These are phyloP conservation scores for Cololabis saira DNA, from an alignment of 2,113 vertebrate genomes.

Conservation along the genomic window DNA sequence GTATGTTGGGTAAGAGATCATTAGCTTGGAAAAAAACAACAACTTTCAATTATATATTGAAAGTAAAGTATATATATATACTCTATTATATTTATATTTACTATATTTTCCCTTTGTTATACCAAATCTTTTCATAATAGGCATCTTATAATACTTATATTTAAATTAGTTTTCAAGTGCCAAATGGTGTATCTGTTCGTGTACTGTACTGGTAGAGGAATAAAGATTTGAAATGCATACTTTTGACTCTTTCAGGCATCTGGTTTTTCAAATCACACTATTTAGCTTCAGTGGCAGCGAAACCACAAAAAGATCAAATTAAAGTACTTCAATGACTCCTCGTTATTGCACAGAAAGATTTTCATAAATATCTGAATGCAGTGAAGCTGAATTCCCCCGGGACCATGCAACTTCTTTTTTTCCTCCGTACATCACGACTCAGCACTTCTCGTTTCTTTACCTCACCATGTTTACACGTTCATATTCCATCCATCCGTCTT, in stretches of 20 bases:
- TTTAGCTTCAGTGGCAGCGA: slow-evolving; percentile 39
- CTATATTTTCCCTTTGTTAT: too few relatives aligned
- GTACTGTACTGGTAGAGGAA: not conserved
- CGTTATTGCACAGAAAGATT: slow-evolving; percentile 12
- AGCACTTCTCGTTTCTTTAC: too few relatives aligned
- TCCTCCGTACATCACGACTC: too few relatives aligned
- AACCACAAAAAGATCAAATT: slow-evolving; percentile 46
- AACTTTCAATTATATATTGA: slow-evolving; percentile 51
- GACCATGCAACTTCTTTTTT: not conserved
- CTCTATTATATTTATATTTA: too few relatives aligned
- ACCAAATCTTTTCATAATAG: too few relatives aligned
- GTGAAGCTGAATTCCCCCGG: slow-evolving; percentile 11
- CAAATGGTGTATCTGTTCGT: slow-evolving; percentile 6
- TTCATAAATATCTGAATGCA: slow-evolving; percentile 27
- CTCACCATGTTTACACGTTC: too few relatives aligned
- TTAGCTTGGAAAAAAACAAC: slow-evolving; percentile 40
- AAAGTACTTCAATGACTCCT: slow-evolving; percentile 33
- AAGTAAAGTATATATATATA: too few relatives aligned
- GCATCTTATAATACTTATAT: not conserved
- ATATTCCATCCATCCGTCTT: too few relatives aligned
- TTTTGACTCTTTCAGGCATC: slow-evolving; percentile 25
- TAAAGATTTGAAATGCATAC: slow-evolving; percentile 21
- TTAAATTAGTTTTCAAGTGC: slow-evolving; percentile 18
- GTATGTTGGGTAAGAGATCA: slow-evolving; percentile 25
- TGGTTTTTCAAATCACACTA: slow-evolving; percentile 35